Evolutionary conservation across 2,888 invertebrate genomes (phyloP), one percentile per base, ranked within the genome.

Genomic region (Polymixis lichenea): DNA sequence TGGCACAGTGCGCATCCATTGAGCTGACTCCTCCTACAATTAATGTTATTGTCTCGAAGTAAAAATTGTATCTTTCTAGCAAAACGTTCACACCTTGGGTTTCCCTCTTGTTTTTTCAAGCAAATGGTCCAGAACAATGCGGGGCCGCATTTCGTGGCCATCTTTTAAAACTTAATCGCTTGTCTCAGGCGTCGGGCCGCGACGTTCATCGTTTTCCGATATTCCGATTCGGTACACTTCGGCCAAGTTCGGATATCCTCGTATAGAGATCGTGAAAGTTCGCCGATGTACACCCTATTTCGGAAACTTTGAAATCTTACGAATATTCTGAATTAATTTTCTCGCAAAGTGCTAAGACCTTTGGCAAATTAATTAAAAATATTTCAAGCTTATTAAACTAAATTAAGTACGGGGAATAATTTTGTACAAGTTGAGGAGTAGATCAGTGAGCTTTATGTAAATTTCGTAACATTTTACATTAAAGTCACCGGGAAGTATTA

Each of bases 131-230:
- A 86, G 89, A 89, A 91, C 88, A 90, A 89, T 87, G 86, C 80
- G 87, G 85, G 87, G 78, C 84, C 80, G 77, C 82, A 81, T 84
- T 86, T 88, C 80, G 85, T 86, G 80, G 83, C 84, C 82, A 86
- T 89, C 88, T 88, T 91, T 91, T 90, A 87, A 88, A 86, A 87
- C 84, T 88, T 88, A 89, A 91, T 90, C 89, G 88, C 77, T 82
- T 87, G 87, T 88, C 87, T 86, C 84, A 87, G 82, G 82, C 87
- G 78, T 80, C 81, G 83, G 82, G 76, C 73, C 67, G 73, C 82
- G 75, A 83, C 75, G 81, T 89, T 89, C 89, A 91, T 91, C 88
- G 91, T 91, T 91, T 91, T 89, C 89, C 91, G 87, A 91, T 91
- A 91, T 89, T 89, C 85, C 86, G 67, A 85, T 88, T 86, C 86